Percentiles rank a stretch among this genome's conserved stretches.
phyloP scores from a whole-genome alignment of 2,888 invertebrate species.

The Scelioninae gen. 2 region DNA sequence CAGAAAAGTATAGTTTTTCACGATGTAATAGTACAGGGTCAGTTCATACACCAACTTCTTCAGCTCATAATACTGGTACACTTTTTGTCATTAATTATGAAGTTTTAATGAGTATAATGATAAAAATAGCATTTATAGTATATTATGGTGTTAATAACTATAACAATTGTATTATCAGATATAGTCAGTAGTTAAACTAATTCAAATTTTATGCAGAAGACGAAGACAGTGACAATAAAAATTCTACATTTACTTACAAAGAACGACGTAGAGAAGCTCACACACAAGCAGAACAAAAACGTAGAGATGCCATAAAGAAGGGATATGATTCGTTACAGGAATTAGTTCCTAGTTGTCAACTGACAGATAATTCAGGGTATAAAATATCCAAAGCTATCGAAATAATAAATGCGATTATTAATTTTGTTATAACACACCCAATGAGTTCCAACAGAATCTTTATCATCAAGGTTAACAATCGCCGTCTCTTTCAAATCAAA shows the following conservation, averaged over 20 bases:
- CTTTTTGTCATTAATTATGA: no score
- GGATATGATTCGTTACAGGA: constrained; percentile 96
- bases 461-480: no score
- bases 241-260: constrained; percentile 88
- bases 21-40: constrained; percentile 87
- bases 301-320: constrained; percentile 97
- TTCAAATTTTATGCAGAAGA: constrained; percentile 75
- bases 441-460: no score
- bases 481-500: no score
- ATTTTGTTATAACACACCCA: no score
- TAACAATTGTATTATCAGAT: no score
- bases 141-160: no score
- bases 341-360: constrained; percentile 94
- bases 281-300: constrained; percentile 96
- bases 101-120: no score
- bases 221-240: constrained; percentile 79
- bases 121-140: no score
- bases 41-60: constrained; percentile 86
- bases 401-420: no score
- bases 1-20: constrained; percentile 80
- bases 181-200: neutral
- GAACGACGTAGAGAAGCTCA: constrained; percentile 96
- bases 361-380: constrained; percentile 92
- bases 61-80: constrained; percentile 87
- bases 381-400: constrained; percentile 98